Conservation (phyloP, 2,113 vertebrate species). For the Eptatretus burgeri region DNA sequence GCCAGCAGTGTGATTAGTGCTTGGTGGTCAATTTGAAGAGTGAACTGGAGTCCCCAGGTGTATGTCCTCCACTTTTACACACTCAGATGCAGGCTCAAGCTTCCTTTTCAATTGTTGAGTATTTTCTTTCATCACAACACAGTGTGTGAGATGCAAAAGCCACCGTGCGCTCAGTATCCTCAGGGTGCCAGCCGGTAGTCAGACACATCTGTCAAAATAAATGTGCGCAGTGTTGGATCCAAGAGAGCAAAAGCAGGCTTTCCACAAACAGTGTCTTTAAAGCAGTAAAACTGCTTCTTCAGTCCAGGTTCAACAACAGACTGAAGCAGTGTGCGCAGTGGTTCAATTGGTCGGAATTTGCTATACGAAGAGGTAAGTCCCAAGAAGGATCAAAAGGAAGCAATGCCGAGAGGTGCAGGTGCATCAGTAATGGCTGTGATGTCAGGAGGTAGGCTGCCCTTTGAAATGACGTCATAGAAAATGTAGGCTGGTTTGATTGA, state of each 20-base stretch:
- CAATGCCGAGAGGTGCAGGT: not conserved
- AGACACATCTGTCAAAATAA: not conserved
- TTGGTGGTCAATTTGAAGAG: not conserved
- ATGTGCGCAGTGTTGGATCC: not conserved
- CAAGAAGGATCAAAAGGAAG: not conserved
- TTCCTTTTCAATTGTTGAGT: conserved; percentile 11
- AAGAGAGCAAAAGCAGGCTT: not conserved
- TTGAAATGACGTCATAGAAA: not conserved
- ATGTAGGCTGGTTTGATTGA: not conserved
- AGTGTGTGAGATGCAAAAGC: conserved; percentile 11
- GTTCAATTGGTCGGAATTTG: not conserved
- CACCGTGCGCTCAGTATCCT: not conserved
- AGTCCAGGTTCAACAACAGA: not conserved
- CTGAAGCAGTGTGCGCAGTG: not conserved
- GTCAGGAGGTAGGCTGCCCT: not conserved
- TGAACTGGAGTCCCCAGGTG: not conserved
- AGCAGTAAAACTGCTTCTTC: not conserved
- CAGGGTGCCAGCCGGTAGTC: not conserved
- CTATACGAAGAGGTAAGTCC: not conserved
- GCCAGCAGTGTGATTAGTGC: not conserved
- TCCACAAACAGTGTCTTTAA: not conserved
- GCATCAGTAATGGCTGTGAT: not conserved
- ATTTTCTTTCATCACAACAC: conserved; percentile 9
- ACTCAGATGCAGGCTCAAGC: conserved; percentile 6
- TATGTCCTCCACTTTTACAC: not conserved